These are phyloP conservation scores for Lophotis ruficrista DNA, from an alignment of 2,113 vertebrate species.

Conservation along the genomic window DNA sequence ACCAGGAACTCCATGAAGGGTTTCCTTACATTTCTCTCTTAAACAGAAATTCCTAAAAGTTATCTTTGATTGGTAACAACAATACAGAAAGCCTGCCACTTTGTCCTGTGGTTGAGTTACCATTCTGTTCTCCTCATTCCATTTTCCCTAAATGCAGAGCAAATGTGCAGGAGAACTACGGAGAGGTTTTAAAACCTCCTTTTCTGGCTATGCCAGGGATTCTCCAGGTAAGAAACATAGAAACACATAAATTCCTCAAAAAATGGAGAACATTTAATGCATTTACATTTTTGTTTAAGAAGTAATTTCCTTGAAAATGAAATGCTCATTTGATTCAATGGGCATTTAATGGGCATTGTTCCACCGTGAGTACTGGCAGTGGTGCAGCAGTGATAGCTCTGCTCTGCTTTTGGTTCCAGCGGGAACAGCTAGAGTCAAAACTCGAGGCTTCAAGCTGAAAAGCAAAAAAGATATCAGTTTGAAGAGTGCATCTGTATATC, in stretches of 20 bases:
- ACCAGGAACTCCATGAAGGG: neutral
- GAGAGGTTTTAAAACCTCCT: neutral
- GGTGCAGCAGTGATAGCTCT: neutral
- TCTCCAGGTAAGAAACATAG: neutral
- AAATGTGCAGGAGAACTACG: neutral
- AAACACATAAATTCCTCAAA: neutral
- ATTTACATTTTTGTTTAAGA: neutral
- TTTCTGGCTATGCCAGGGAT: neutral
- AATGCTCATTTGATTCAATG: neutral
- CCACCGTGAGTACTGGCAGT: neutral
- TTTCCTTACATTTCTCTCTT: neutral
- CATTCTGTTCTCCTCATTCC: neutral
- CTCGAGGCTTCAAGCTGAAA: neutral
- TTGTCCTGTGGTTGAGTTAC: neutral
- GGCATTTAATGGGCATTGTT: neutral
- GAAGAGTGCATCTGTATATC: neutral
- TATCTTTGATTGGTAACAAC: neutral
- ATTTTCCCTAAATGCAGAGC: neutral
- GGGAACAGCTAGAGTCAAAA: neutral
- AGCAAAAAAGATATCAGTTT: neutral
- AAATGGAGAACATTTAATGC: neutral
- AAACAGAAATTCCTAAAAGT: neutral
- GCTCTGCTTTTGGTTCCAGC: neutral
- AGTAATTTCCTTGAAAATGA: neutral
- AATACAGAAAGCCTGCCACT: accelerated